Conservation (phyloP, 1,140 invertebrate species). For the Bombus balteatus region DNA sequence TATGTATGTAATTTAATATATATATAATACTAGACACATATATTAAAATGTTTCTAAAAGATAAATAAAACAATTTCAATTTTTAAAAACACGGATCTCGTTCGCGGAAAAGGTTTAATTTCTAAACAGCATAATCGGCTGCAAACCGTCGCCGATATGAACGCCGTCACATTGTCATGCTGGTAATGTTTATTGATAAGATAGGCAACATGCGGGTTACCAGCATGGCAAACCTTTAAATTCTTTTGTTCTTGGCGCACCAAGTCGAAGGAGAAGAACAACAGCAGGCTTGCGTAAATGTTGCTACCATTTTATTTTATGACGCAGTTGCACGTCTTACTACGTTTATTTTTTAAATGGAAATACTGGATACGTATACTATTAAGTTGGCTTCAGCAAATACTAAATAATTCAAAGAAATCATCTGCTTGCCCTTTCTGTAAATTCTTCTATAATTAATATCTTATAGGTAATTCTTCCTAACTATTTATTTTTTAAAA, state of each 20-base stretch:
- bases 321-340: background rate
- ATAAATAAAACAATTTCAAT: background rate
- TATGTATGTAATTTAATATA: no score
- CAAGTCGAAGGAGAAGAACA: conserved; percentile 50
- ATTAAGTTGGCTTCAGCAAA: no score
- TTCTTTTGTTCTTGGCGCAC: conserved; percentile 60
- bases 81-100: background rate
- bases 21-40: background rate
- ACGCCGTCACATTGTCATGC: conserved; percentile 62
- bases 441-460: no score
- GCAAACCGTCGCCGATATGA: conserved; percentile 36
- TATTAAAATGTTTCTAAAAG: background rate
- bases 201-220: conserved; percentile 70
- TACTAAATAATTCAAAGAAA: no score
- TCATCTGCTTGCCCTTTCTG: no score
- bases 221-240: conserved; percentile 66
- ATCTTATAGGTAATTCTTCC: no score
- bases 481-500: no score
- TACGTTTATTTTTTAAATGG: no score
- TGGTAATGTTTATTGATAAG: conserved; percentile 78
- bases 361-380: no score
- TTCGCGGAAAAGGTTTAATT: conserved; percentile 24
- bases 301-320: conserved; percentile 26
- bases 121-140: conserved; percentile 4
- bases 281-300: background rate